phyloP scores from a whole-genome alignment of 2,888 invertebrate species.

The Eucera pruinosa region DNA sequence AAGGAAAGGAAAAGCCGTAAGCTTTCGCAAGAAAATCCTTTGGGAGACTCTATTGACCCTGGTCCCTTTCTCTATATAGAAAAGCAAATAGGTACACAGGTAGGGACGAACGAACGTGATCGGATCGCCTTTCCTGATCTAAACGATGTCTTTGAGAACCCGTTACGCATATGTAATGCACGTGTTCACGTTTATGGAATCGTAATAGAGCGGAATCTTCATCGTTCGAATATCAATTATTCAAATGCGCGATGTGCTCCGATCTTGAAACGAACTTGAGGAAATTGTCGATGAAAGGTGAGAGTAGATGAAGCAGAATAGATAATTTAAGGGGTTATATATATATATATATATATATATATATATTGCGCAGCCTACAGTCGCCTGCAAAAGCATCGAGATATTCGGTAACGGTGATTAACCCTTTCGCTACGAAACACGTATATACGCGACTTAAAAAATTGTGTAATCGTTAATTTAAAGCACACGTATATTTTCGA shows the following conservation, averaged over 20 bases:
- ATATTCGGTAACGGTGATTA: too few species aligned
- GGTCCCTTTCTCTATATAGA: constrained; percentile 44
- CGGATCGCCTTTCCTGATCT: constrained; percentile 56
- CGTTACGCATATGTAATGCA: constrained; percentile 34
- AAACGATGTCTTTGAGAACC: constrained; percentile 61
- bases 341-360: too few species aligned
- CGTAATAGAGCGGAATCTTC: constrained; percentile 2
- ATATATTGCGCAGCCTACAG: too few species aligned
- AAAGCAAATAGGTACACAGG: constrained; percentile 51
- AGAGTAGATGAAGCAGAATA: not conserved
- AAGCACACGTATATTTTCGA: too few species aligned
- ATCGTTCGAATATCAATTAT: constrained; percentile 9
- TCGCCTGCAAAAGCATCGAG: too few species aligned
- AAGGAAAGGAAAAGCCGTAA: constrained; percentile 50
- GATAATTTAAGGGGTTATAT: too few species aligned
- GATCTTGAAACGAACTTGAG: not conserved
- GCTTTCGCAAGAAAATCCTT: constrained; percentile 61
- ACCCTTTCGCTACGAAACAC: too few species aligned
- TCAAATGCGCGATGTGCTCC: not conserved
- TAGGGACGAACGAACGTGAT: constrained; percentile 54
- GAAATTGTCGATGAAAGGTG: not conserved
- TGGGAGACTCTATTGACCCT: constrained; percentile 63
- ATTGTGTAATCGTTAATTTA: too few species aligned
- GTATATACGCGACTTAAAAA: too few species aligned
- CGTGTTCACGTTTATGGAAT: constrained; percentile 7